phyloP scores from a whole-genome alignment of 2,888 invertebrate genomes.

The Toxonevra muliebris region DNA sequence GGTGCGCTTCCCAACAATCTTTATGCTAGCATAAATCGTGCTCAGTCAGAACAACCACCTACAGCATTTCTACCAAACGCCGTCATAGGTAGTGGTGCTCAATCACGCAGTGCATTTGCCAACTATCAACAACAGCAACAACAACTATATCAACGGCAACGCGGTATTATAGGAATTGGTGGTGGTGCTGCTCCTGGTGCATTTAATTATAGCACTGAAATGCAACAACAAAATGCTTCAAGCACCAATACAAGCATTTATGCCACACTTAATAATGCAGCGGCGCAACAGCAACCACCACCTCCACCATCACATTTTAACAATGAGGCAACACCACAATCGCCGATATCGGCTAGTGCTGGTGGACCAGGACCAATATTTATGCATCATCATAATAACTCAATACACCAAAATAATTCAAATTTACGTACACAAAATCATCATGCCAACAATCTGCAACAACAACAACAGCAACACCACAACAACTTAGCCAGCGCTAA shows the following conservation, averaged over 20 bases:
- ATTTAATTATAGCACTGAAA: constrained; percentile 47
- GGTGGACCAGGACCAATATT: constrained; percentile 61
- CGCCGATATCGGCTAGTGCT: constrained; percentile 52
- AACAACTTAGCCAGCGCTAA: constrained; percentile 56
- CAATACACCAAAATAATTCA: constrained; percentile 63
- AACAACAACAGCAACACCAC: constrained; percentile 49
- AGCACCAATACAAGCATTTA: constrained; percentile 43
- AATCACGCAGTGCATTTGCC: constrained; percentile 28
- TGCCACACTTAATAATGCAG: constrained; percentile 55
- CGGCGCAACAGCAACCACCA: constrained; percentile 43
- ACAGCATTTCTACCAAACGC: constrained; percentile 31
- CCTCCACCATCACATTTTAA: constrained; percentile 52
- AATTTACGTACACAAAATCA: constrained; percentile 61
- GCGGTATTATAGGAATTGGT: constrained; percentile 28
- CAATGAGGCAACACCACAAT: constrained; percentile 56
- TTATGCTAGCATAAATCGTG: constrained; percentile 52
- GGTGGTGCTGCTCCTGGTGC: constrained; percentile 43
- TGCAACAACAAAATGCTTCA: constrained; percentile 45
- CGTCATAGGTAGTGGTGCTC: constrained; percentile 9
- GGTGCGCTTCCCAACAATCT: constrained; percentile 54
- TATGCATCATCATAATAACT: constrained; percentile 65
- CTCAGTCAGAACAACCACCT: constrained; percentile 63
- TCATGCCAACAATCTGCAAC: constrained; percentile 52
- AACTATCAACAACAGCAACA: constrained; percentile 51
- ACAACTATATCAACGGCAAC: constrained; percentile 42